A percentile compares a stretch with the other conserved stretches of the same genome.
These are phyloP conservation scores for Brachionus paranguensis DNA, from an alignment of 1,140 invertebrate genomes.

Conservation along the genomic window DNA sequence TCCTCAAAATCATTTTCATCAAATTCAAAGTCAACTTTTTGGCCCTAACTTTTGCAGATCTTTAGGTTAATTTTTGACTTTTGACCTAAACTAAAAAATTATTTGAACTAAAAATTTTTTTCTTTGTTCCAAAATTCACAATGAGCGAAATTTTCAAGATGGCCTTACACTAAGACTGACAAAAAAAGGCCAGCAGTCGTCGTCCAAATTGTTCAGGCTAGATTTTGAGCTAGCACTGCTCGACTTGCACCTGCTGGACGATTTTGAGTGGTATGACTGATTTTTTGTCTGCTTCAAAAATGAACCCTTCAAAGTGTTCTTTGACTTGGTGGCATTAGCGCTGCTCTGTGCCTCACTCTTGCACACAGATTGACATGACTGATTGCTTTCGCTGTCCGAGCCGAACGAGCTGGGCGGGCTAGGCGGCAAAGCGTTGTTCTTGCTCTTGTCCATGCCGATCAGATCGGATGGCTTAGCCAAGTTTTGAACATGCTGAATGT, in stretches of 20 bases:
- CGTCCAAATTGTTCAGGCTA: conserved; percentile 7
- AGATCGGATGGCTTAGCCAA: neutral
- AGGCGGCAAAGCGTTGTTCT: conserved; percentile 3
- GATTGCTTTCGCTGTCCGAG: conserved; percentile 34
- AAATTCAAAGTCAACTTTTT: too few species aligned
- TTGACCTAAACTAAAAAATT: too few species aligned
- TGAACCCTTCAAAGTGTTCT: neutral
- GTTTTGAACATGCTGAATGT: neutral
- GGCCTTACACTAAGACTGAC: neutral
- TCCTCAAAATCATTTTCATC: too few species aligned
- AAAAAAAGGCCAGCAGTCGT: conserved; percentile 37
- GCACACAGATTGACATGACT: neutral
- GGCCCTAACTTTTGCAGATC: too few species aligned
- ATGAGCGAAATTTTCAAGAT: too few species aligned
- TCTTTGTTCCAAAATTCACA: too few species aligned
- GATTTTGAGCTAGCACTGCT: neutral
- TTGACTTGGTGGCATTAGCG: neutral
- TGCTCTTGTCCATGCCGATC: neutral
- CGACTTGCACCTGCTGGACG: neutral
- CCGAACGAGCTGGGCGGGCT: conserved; percentile 29
- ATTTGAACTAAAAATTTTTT: too few species aligned
- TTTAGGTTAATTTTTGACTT: too few species aligned
- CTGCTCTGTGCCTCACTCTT: neutral
- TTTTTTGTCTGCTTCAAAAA: neutral
- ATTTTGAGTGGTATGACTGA: neutral